These are phyloP conservation scores for Haemorhous mexicanus DNA, from an alignment of 2,113 vertebrate genomes.

Conservation along the genomic window DNA sequence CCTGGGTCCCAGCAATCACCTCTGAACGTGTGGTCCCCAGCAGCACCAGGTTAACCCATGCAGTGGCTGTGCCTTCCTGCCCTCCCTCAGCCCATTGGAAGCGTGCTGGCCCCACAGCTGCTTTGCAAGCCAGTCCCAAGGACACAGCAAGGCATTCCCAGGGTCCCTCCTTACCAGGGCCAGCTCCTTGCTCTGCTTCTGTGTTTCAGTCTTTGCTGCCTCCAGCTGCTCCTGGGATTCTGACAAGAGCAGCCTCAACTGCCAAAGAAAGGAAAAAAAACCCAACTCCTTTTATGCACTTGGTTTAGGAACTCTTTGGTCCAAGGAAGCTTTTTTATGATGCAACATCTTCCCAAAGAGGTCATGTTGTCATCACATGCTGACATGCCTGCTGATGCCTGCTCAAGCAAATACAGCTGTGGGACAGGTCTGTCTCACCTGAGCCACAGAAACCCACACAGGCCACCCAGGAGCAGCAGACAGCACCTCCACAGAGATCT, in stretches of 20 bases:
- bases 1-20: neutral
- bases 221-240: slow-evolving; percentile 84
- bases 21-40: neutral
- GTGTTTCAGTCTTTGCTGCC: slow-evolving; percentile 78
- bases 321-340: neutral
- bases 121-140: neutral
- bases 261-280: neutral
- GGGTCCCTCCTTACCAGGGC: slow-evolving; percentile 73
- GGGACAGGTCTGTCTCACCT: neutral
- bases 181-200: slow-evolving; percentile 86
- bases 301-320: neutral
- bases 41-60: neutral
- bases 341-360: neutral
- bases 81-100: neutral
- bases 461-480: neutral
- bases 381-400: neutral
- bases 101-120: neutral
- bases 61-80: neutral
- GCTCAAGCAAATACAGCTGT: neutral
- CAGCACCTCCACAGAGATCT: neutral
- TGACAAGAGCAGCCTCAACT: slow-evolving; percentile 85
- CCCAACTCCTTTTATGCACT: neutral
- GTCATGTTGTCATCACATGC: neutral
- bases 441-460: neutral
- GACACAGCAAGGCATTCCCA: neutral